Evolutionary conservation across 2,888 invertebrate species (phyloP), one percentile per base, ranked within the genome.

Genomic region (Amiota mariae): DNA sequence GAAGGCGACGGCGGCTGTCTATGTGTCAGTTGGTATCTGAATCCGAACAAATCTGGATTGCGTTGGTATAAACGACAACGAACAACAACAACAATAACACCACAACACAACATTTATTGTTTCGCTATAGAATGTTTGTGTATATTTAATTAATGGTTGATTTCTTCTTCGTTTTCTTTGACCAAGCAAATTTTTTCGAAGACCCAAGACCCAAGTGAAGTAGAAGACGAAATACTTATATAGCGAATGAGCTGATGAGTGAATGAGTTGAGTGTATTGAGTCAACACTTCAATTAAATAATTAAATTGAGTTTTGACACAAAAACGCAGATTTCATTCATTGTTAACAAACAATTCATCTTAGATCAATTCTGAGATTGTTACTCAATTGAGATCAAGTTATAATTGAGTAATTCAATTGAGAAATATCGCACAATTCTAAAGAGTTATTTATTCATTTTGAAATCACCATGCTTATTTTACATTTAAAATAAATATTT

Each of bases 21-120:
- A 48, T 47, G 57, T 36, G 64, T 64, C 13, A n/a, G 18, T 63
- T 59, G 59, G 59, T 59, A 36, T 15, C 18, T 46, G 36, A 36
- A 81, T 79, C 80, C 80, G 76, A 77, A 76, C 54, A 73, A 78
- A 81, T 79, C 80, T 80, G 78, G 81, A 81, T 79, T 80, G 72
- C 63, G 77, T 72, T 75, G 72, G 81, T 76, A 75, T 47, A 47
- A 76, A 72, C 79, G 71, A 79, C 71, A 72, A 76, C 77, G 72
- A 57, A 8, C 1, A 1, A 54, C 3, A 1, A 57, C 56, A 57
- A 57, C 56, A n/a, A n/a, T n/a, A n/a, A n/a, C n/a, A n/a, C n/a
- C n/a, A 18, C n/a, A 57, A 59, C 59, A 78, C 70, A 71, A 76
- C 77, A 73, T 73, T 76, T 74, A 74, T 76, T 61, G 71, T 70